Evolutionary conservation across 2,797 vertebrate species (phyloP).

Genomic region (Neosilurus hyrtlii): DNA sequence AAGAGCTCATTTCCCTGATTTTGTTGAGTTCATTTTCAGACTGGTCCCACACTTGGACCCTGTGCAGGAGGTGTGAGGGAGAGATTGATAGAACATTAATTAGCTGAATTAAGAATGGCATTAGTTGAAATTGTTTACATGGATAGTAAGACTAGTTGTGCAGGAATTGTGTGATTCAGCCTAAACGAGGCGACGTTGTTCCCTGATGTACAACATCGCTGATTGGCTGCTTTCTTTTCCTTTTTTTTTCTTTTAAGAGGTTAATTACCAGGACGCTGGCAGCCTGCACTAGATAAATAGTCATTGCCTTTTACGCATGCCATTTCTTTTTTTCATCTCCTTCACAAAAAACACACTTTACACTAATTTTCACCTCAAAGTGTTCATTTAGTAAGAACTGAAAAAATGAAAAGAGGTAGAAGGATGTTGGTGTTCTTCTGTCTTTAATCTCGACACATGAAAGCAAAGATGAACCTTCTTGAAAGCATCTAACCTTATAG

Average conservation of each 20-base stretch:
- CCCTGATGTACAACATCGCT: slow-evolving; percentile 18
- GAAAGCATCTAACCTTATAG: slow-evolving; percentile 12
- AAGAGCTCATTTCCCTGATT: too few species aligned
- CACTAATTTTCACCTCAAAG: slow-evolving; percentile 3
- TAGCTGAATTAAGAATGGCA: not conserved
- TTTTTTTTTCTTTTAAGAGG: slow-evolving; percentile 41
- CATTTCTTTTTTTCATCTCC: slow-evolving; percentile 16
- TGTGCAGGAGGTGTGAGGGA: too few species aligned
- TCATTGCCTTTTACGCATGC: slow-evolving; percentile 5
- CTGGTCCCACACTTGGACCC: too few species aligned
- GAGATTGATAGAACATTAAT: not conserved
- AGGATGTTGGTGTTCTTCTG: not conserved
- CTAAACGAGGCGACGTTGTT: not conserved
- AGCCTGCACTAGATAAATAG: slow-evolving; percentile 25
- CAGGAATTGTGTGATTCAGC: not conserved
- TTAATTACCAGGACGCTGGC: slow-evolving; percentile 41
- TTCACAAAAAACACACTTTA: not conserved
- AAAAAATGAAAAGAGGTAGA: not conserved
- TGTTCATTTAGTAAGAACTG: not conserved
- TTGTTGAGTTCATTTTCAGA: too few species aligned
- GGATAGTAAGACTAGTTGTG: not conserved
- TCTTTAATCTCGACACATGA: slow-evolving; percentile 21
- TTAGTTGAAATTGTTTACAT: not conserved
- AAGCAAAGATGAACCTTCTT: slow-evolving; percentile 1
- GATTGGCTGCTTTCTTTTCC: slow-evolving; percentile 38